Evolutionary conservation across 2,888 invertebrate species (phyloP).

Genomic region (Athalia cordata): DNA sequence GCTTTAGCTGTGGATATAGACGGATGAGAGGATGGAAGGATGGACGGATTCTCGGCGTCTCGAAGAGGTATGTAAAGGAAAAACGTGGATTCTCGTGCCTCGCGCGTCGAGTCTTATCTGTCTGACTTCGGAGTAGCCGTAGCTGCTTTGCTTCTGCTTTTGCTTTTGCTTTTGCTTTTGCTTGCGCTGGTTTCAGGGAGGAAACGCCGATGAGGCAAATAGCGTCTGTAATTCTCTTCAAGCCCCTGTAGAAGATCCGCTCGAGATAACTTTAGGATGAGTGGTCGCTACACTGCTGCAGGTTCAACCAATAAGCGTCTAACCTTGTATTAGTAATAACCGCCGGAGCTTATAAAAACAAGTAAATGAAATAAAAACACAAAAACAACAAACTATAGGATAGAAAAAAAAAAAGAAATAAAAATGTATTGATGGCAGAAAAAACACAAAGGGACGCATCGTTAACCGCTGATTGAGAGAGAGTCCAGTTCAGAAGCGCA

Average conservation of each 20-base stretch:
- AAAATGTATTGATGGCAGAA: too few species aligned
- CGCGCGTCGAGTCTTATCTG: neutral
- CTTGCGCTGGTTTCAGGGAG: neutral
- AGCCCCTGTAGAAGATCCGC: neutral
- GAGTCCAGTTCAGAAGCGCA: too few species aligned
- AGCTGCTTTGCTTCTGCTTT: too few species aligned
- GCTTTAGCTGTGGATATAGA: too few species aligned
- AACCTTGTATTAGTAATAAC: neutral
- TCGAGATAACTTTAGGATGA: neutral
- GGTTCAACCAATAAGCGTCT: neutral
- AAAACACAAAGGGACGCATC: too few species aligned
- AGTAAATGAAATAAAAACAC: neutral
- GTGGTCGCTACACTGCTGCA: neutral
- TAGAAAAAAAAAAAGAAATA: neutral
- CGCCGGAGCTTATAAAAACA: neutral
- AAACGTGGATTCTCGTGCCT: constrained; percentile 1
- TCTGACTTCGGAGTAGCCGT: too few species aligned
- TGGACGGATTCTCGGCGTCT: too few species aligned
- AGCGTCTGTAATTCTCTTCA: constrained; percentile 11
- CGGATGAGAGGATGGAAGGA: too few species aligned
- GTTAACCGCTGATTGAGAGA: too few species aligned
- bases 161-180: too few species aligned
- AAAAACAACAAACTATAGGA: neutral
- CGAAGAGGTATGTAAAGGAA: neutral
- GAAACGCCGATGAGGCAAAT: constrained; percentile 11